Evolutionary conservation across 53 echinoderm and acorn worm species (phyloP), one percentile per base, ranked within the genome.

Genomic region (Zoroaster sp.): DNA sequence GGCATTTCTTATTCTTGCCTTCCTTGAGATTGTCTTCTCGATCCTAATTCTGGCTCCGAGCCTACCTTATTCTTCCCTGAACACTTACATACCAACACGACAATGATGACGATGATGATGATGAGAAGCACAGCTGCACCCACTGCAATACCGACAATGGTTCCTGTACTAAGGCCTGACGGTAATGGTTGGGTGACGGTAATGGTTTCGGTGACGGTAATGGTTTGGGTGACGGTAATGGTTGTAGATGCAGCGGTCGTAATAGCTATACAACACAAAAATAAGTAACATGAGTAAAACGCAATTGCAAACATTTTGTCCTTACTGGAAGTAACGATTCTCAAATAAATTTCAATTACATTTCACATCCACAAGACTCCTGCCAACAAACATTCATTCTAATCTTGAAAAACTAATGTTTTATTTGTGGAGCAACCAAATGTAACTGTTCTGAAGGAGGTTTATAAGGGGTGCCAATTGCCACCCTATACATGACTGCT

Each of bases 101-200:
- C 66, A 39, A 80, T 80, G 81, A 80, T 15, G 14, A 80, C 36
- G 23, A 65, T 40, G 43, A 80, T 30, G 37, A 80, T 59, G 6
- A 65, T 40, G 0, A 80, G 33, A 28, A 80, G 43, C 35, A 55
- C 66, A 13, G 55, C 35, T 38, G 63, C 53, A 0, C 46, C 81
- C 25, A 80, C 40, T 54, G 55, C 81, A 36, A 80, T 80, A 37
- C 81, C 81, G 25, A 66, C 81, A 8, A 80, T 80, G 21, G 53
- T 12, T 5, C 55, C 81, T 25, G 63, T 28, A 28, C 23, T 59
- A 9, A 59, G 63, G 63, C 63, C 63, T 28, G 45, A 0, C 12
- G 63, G 28, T n/a, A n/a, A n/a, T n/a, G n/a, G 28, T 28, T 28
- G 8, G 30, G 21, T 23, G 28, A 2, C 28, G 21, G 21, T 21